Conservation (phyloP, 2,797 vertebrate species). For the Pelodytes ibericus region DNA sequence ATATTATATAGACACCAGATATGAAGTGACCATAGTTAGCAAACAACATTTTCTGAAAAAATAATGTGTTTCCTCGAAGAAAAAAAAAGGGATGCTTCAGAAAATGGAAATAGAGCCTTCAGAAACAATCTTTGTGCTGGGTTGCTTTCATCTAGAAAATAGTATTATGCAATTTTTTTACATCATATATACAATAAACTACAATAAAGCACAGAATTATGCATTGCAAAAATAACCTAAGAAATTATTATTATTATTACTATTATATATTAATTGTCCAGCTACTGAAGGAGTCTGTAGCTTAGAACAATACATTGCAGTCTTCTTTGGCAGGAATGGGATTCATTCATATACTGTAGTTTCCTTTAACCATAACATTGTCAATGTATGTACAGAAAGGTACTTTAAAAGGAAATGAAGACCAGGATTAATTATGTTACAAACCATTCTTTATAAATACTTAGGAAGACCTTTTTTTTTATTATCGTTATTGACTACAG, state of each 20-base stretch:
- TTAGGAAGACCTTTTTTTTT: not conserved
- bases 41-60: conserved; percentile 49
- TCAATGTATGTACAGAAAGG: conserved; percentile 25
- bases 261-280: conserved; percentile 13
- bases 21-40: conserved; percentile 51
- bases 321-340: conserved; percentile 15
- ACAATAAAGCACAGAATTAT: conserved; percentile 54
- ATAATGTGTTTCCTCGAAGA: conserved; percentile 40
- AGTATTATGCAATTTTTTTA: conserved; percentile 56
- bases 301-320: conserved; percentile 17
- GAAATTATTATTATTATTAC: conserved; percentile 25
- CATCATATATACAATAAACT: conserved; percentile 47
- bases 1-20: conserved; percentile 49
- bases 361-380: conserved; percentile 16
- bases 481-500: conserved; percentile 14
- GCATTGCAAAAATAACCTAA: conserved; percentile 38
- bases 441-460: conserved; percentile 29
- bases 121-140: conserved; percentile 24
- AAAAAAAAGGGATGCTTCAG: conserved; percentile 20
- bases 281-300: not conserved
- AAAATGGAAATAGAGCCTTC: conserved; percentile 34
- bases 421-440: conserved; percentile 2
- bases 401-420: conserved; percentile 3
- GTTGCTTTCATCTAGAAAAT: conserved; percentile 50
- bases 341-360: conserved; percentile 24